Conservation (phyloP, 2,797 vertebrate genomes). For the Dendrocincla fuliginosa region DNA sequence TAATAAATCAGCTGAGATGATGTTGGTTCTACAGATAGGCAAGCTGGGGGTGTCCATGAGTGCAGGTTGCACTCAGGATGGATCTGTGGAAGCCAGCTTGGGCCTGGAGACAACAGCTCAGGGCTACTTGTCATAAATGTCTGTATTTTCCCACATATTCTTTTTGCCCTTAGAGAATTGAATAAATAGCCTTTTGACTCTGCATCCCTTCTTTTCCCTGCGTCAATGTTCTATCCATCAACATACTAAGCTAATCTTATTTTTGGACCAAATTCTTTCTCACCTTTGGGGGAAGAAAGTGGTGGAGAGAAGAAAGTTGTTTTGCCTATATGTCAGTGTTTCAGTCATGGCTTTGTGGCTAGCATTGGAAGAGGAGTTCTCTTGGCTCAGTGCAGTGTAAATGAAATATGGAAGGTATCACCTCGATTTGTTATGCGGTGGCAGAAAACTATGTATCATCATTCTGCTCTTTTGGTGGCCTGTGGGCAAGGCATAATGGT, state of each 20-base stretch:
- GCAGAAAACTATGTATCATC: neutral
- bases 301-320: neutral
- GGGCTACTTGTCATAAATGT: neutral
- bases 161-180: neutral
- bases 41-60: neutral
- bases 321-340: neutral
- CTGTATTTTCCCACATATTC: neutral
- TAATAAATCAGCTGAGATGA: neutral
- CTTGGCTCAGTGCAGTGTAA: neutral
- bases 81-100: neutral
- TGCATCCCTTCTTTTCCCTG: neutral
- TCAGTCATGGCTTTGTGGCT: neutral
- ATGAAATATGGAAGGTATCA: neutral
- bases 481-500: neutral
- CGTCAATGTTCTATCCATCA: neutral
- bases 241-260: neutral
- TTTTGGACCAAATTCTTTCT: neutral
- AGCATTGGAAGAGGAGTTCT: neutral
- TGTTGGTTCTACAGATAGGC: neutral
- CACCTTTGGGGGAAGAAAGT: neutral
- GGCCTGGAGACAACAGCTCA: neutral
- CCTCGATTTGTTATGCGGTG: neutral
- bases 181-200: neutral
- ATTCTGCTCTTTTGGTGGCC: neutral
- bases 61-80: rapidly evolving